Evolutionary conservation across 2,888 invertebrate genomes (phyloP).

Genomic region (Cerastis rubricosa): DNA sequence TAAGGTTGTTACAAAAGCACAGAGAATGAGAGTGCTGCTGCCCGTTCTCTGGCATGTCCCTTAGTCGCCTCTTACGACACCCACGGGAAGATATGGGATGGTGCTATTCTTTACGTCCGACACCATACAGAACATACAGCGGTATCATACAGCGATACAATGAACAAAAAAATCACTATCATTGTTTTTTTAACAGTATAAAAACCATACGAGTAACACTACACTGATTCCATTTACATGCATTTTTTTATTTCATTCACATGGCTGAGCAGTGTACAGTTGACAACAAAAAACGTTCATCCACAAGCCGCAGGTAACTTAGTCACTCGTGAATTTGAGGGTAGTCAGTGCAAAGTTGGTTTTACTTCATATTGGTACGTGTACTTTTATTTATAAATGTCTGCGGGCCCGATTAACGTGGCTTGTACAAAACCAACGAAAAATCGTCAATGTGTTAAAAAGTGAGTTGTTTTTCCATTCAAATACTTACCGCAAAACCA

Average conservation of each 20-base stretch:
- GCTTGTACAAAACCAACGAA: background rate
- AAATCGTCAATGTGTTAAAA: too few species aligned
- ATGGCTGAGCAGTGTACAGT: background rate
- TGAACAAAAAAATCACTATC: background rate
- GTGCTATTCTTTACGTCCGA: too few species aligned
- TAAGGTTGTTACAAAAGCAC: too few species aligned
- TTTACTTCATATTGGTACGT: background rate
- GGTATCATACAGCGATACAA: background rate
- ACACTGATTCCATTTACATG: constrained; percentile 14
- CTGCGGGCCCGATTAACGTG: too few species aligned
- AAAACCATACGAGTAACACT: constrained; percentile 1
- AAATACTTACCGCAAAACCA: too few species aligned
- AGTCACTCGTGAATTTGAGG: constrained; percentile 22
- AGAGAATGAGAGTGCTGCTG: too few species aligned
- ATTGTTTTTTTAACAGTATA: background rate
- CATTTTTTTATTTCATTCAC: constrained; percentile 20
- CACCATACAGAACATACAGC: too few species aligned
- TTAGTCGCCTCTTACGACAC: too few species aligned
- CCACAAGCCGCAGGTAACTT: constrained; percentile 11
- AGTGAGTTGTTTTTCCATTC: too few species aligned
- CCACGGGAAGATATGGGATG: too few species aligned
- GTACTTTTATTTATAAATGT: background rate
- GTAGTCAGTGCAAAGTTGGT: background rate
- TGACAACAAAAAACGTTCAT: constrained; percentile 10
- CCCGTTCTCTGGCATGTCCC: too few species aligned